Conservation (phyloP, 2,113 vertebrate species). For the Pteropus alecto region DNA sequence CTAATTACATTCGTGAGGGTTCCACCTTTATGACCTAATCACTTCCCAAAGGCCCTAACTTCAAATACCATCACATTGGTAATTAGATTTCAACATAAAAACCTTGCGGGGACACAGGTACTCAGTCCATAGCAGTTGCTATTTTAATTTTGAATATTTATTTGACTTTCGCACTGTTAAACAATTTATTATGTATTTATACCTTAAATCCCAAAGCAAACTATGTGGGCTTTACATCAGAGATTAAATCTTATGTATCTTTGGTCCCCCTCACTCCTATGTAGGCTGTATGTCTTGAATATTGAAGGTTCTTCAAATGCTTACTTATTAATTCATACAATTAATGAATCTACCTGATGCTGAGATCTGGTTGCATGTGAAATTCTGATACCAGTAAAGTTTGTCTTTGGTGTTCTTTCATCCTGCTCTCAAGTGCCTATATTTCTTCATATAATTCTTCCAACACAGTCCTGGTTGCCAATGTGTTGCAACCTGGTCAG, state of each 20-base stretch:
- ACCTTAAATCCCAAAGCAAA: not conserved
- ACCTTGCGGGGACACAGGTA: not conserved
- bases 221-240: not conserved
- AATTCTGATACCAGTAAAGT: not conserved
- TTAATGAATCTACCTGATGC: not conserved
- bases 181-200: not conserved
- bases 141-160: not conserved
- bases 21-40: not conserved
- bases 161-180: not conserved
- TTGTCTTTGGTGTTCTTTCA: not conserved
- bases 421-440: not conserved
- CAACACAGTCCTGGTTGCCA: not conserved
- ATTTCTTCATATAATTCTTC: not conserved
- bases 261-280: not conserved
- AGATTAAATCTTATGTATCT: not conserved
- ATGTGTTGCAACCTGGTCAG: not conserved
- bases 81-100: not conserved
- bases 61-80: not conserved
- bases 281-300: not conserved
- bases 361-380: not conserved
- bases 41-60: not conserved
- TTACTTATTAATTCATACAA: not conserved
- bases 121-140: not conserved
- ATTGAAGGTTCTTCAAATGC: not conserved
- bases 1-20: not conserved